Evolutionary conservation across 2,797 vertebrate species (phyloP).

Genomic region (Chromobotia macracanthus): DNA sequence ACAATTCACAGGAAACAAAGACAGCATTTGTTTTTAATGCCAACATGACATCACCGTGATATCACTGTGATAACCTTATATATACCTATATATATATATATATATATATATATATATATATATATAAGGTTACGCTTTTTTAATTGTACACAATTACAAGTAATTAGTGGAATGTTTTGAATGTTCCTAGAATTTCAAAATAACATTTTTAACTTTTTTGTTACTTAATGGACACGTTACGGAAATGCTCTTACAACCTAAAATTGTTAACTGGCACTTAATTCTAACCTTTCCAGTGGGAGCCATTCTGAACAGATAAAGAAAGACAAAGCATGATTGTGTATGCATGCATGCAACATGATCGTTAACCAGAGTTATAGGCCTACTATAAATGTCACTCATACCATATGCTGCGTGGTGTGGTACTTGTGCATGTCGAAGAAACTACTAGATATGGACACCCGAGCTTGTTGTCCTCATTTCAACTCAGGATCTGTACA

Average conservation of each 20-base stretch:
- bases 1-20: constrained; percentile 75
- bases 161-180: too few species aligned
- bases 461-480: constrained; percentile 30
- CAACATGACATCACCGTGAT: constrained; percentile 55
- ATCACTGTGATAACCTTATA: too few species aligned
- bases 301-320: constrained; percentile 23
- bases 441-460: constrained; percentile 25
- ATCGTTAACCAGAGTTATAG: constrained; percentile 13
- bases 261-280: too few species aligned
- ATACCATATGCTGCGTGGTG: constrained; percentile 9
- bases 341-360: constrained; percentile 6
- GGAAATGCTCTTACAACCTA: too few species aligned
- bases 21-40: constrained; percentile 65
- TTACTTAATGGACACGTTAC: too few species aligned
- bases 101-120: too few species aligned
- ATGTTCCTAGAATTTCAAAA: too few species aligned
- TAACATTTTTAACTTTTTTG: too few species aligned
- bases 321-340: constrained; percentile 23
- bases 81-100: too few species aligned
- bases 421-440: neutral
- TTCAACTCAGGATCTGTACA: constrained; percentile 40
- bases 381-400: constrained; percentile 17
- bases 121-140: too few species aligned
- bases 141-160: too few species aligned
- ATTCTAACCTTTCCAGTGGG: constrained; percentile 6